These are phyloP conservation scores for Vombatus ursinus DNA, from an alignment of 2,113 vertebrate species.

Conservation along the genomic window DNA sequence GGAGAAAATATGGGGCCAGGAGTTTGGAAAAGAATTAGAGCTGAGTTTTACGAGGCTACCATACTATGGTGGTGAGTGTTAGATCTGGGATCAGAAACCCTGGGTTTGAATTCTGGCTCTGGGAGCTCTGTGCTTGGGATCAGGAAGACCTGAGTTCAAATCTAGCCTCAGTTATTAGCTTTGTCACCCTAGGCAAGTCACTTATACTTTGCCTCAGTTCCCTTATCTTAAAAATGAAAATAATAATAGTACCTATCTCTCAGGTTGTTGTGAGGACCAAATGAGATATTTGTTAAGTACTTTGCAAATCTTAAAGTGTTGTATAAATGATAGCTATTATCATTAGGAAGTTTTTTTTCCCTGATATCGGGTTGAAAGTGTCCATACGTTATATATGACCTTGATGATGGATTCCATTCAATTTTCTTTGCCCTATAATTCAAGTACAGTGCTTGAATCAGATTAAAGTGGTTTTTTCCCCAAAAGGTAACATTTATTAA, in stretches of 20 bases:
- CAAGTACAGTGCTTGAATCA: background rate
- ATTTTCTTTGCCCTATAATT: background rate
- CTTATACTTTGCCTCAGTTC: background rate
- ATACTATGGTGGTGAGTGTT: background rate
- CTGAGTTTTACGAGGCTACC: background rate
- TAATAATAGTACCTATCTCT: background rate
- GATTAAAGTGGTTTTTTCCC: background rate
- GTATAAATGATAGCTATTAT: background rate
- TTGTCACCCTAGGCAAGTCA: background rate
- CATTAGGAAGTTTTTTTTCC: too few species aligned
- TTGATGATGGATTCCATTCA: background rate
- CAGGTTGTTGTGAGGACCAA: background rate
- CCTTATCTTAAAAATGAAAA: background rate
- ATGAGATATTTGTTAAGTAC: background rate
- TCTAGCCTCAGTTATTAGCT: background rate
- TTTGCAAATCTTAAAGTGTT: background rate
- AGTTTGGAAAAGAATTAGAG: background rate
- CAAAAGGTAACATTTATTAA: background rate
- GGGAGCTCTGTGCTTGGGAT: background rate
- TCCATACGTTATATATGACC: background rate
- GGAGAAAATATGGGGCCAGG: background rate
- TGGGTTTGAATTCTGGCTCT: background rate
- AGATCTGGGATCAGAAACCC: background rate
- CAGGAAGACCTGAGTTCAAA: background rate
- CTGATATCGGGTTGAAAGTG: too few species aligned